A percentile compares a stretch with the other conserved stretches of the same genome.
These are phyloP conservation scores for Oligia strigilis DNA, from an alignment of 2,888 invertebrate species.

Conservation along the genomic window DNA sequence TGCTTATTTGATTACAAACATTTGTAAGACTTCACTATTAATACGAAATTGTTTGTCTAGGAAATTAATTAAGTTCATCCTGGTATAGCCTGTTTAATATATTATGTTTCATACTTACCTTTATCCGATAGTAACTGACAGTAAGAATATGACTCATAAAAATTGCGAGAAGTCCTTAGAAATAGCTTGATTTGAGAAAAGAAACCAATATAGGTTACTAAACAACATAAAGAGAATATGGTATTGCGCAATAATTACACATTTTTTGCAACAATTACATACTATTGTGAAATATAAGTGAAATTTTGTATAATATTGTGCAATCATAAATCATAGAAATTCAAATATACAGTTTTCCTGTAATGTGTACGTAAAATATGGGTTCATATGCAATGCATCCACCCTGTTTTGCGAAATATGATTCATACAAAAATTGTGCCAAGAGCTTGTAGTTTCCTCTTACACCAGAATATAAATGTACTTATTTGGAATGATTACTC, in stretches of 20 bases:
- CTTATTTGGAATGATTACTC: conserved; percentile 44
- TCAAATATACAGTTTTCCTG: conserved; percentile 62
- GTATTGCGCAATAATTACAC: conserved; percentile 63
- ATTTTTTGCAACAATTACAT: conserved; percentile 62
- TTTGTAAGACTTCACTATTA: conserved; percentile 41
- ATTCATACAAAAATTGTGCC: conserved; percentile 68
- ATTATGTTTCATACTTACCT: too few relatives aligned
- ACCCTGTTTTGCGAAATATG: conserved; percentile 54
- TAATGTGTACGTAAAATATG: conserved; percentile 67
- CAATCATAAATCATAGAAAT: conserved; percentile 65
- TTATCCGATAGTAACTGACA: not conserved
- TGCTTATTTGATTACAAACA: conserved; percentile 44
- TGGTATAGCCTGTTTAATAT: not conserved
- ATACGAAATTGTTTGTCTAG: conserved; percentile 11
- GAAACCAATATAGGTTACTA: not conserved
- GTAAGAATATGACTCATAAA: not conserved
- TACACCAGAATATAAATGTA: conserved; percentile 60
- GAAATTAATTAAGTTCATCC: not conserved
- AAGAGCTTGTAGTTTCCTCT: conserved; percentile 56
- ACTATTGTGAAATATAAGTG: conserved; percentile 65
- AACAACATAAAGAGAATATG: not conserved
- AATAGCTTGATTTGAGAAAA: not conserved
- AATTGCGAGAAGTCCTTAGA: too few relatives aligned
- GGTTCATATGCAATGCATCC: conserved; percentile 66
- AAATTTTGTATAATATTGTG: conserved; percentile 67